Percentiles rank a stretch among this genome's conserved stretches.
Evolutionary conservation across 2,113 vertebrate genomes (phyloP).

Genomic region (Gasterosteus aculeatus): DNA sequence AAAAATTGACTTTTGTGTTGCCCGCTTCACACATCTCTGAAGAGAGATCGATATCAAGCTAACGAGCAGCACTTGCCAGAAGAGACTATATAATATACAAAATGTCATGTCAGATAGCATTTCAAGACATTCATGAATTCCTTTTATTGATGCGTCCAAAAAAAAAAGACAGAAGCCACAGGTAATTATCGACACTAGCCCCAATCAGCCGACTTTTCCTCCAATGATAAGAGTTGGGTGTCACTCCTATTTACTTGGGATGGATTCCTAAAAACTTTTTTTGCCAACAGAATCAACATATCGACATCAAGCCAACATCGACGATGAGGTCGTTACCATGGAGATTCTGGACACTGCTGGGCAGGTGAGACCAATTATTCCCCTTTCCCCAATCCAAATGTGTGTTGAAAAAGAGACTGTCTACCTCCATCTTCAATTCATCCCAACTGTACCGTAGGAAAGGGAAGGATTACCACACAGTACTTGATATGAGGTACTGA

Average conservation of each 20-base stretch:
- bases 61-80: neutral
- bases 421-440: neutral
- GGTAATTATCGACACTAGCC: neutral
- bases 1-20: neutral
- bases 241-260: neutral
- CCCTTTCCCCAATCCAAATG: neutral
- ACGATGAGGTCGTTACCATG: constrained; percentile 96
- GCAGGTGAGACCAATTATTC: constrained; percentile 83
- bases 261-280: constrained; percentile 9
- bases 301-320: constrained; percentile 95
- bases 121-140: neutral
- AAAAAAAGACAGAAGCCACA: neutral
- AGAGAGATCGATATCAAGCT: neutral
- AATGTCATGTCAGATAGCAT: neutral
- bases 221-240: neutral
- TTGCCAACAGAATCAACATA: constrained; percentile 91
- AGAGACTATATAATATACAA: neutral
- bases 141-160: neutral
- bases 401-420: neutral
- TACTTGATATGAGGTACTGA: neutral
- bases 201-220: neutral
- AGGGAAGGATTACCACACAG: neutral
- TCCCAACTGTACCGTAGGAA: neutral
- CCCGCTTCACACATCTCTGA: neutral
- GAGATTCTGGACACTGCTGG: constrained; percentile 98